phyloP scores from a whole-genome alignment of 2,797 vertebrate species.

The Falco novaeseelandiae region DNA sequence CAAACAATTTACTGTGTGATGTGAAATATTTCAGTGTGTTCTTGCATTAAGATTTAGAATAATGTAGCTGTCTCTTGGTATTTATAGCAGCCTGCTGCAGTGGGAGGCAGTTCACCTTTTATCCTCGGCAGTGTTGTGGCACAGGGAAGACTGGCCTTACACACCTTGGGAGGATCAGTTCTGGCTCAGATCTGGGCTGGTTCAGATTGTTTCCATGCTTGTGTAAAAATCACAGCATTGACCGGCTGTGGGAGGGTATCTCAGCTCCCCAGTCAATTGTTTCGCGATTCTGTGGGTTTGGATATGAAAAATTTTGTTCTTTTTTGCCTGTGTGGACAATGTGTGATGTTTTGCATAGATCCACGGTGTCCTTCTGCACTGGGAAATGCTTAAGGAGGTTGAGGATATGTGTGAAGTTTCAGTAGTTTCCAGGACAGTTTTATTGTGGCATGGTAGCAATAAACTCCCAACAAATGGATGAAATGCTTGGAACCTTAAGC shows the following conservation, averaged over 20 bases:
- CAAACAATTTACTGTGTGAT: conserved; percentile 22
- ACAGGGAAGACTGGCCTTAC: neutral
- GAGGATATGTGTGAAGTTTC: neutral
- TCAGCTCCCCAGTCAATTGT: neutral
- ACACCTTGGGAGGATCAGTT: neutral
- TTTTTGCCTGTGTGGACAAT: neutral
- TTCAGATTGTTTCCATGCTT: rapidly evolving
- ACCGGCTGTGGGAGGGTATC: neutral
- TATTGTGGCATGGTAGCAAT: neutral
- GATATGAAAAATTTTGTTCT: neutral
- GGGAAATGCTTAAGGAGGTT: neutral
- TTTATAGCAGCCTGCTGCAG: conserved; percentile 18
- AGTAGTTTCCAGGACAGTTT: rapidly evolving
- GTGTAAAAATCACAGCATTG: neutral
- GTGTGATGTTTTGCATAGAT: neutral
- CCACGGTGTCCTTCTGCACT: neutral
- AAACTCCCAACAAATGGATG: neutral
- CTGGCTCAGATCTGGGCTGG: neutral
- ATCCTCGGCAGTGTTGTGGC: neutral
- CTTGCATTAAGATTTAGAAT: conserved; percentile 16
- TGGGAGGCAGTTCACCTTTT: neutral
- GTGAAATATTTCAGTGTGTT: conserved; percentile 44
- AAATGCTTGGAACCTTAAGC: no score
- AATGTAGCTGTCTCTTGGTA: conserved; percentile 1
- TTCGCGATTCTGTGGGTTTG: neutral